These are phyloP conservation scores for Emmelina monodactyla DNA, from an alignment of 2,888 invertebrate genomes.

Conservation along the genomic window DNA sequence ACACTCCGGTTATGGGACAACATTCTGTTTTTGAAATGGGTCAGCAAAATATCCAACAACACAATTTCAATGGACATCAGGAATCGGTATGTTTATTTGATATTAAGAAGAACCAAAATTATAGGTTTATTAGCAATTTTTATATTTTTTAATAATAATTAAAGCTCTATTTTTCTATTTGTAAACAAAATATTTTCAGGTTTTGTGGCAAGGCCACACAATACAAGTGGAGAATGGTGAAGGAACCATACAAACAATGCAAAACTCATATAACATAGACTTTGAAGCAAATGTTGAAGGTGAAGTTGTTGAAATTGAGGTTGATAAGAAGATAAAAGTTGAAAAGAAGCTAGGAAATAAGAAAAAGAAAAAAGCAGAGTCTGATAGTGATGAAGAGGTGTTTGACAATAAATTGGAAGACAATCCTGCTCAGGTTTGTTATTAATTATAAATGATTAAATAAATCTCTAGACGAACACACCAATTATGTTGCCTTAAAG, in stretches of 20 bases:
- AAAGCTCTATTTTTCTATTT: too few species aligned
- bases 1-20: slow-evolving; percentile 67
- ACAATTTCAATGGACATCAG: slow-evolving; percentile 56
- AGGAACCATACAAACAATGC: slow-evolving; percentile 39
- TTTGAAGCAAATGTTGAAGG: slow-evolving; percentile 44
- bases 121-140: too few species aligned
- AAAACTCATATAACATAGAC: slow-evolving; percentile 41
- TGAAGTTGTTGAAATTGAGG: slow-evolving; percentile 39
- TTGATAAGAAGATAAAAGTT: slow-evolving; percentile 53
- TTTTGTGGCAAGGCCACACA: slow-evolving; percentile 73
- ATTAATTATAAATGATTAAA: slow-evolving; percentile 11
- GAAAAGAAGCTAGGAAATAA: slow-evolving; percentile 48
- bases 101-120: too few species aligned
- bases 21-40: slow-evolving; percentile 59
- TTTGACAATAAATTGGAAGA: slow-evolving; percentile 75
- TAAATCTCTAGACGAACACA: too few species aligned
- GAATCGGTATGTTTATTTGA: slow-evolving; percentile 37
- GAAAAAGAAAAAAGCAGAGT: slow-evolving; percentile 61
- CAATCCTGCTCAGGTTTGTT: slow-evolving; percentile 62
- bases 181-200: too few species aligned
- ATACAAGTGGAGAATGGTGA: slow-evolving; percentile 68
- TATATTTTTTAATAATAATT: too few species aligned
- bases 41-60: slow-evolving; percentile 50
- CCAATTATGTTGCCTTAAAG: too few species aligned
- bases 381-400: slow-evolving; percentile 56